These are phyloP conservation scores for Craniophora ligustri DNA, from an alignment of 2,888 invertebrate species.

Conservation along the genomic window DNA sequence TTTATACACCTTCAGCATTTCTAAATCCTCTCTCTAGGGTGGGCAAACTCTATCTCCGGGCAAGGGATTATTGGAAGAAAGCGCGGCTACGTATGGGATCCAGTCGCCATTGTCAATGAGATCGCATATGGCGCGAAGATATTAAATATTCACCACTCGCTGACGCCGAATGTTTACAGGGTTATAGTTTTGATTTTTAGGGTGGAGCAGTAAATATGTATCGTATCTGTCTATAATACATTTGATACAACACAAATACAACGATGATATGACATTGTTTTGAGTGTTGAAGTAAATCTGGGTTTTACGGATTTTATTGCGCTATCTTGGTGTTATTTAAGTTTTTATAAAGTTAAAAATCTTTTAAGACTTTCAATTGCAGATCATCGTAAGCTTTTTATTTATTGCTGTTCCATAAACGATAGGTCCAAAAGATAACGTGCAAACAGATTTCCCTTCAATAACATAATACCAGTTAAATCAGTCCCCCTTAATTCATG, in stretches of 20 bases:
- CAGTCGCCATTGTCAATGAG: constrained; percentile 71
- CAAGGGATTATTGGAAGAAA: constrained; percentile 77
- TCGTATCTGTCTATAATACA: background rate
- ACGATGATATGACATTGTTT: background rate
- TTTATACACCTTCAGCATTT: constrained; percentile 57
- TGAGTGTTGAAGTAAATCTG: too few species aligned
- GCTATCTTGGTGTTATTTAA: too few species aligned
- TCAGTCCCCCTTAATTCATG: constrained; percentile 23
- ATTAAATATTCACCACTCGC: constrained; percentile 78
- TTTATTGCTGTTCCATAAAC: too few species aligned
- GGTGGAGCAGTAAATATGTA: constrained; percentile 27
- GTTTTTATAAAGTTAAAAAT: too few species aligned
- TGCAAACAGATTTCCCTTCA: too few species aligned
- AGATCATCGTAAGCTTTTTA: too few species aligned
- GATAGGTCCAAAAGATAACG: too few species aligned
- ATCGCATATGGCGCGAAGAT: constrained; percentile 73
- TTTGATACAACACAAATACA: background rate
- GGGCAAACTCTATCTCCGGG: constrained; percentile 68
- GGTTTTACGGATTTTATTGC: too few species aligned
- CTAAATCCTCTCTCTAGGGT: constrained; percentile 69
- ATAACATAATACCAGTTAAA: too few species aligned
- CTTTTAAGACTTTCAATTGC: too few species aligned
- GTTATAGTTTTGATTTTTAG: constrained; percentile 51
- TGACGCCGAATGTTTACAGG: constrained; percentile 50
- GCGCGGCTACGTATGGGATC: constrained; percentile 61